Base-by-base conservation (phyloP, 2,797 vertebrate genomes). In the Lutjanus campechanus region DNA sequence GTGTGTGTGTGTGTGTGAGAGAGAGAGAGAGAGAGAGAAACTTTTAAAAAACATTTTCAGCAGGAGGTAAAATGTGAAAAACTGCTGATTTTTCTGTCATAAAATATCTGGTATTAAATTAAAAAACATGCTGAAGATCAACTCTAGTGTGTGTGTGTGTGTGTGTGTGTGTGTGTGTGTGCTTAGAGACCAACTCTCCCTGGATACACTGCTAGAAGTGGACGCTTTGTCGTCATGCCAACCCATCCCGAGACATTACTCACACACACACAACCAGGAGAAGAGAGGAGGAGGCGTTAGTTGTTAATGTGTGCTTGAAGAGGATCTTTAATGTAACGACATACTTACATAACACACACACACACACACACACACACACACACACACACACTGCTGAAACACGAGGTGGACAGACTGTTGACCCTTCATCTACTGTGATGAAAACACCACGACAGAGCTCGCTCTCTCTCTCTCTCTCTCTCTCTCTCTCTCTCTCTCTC, bases 161-260 rank as follows among this genome's bases (percentile, higher is more conserved):
- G 50, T 55, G 44, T 49, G 62, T 43, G 51, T 49, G 41, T 36
- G 25, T 59, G 63, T 49, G 11, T 47, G 29, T 50, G 46, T 63
- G 64, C 78, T 68, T 46, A 40, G 56, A 72, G 49, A 78, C 76
- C 36, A 63, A n/a, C 29, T 73, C 79, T 72, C 82, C 77, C 20
- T 70, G 79, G 85, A 77, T 54, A 84, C 78, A 16, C 51, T 82
- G 74, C 64, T 72, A 60, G 61, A 84, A 20, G 22, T 20, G 40
- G 50, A 74, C 10, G 54, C 77, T 43, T 55, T 69, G 79, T 91
- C 70, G 83, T 71, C 86, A 90, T 91, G 89, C 66, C 89, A 89
- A 91, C 90, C 54, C 20, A 25, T 76, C 67, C 50, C 0, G 41
- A 84, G 77, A 77, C 64, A 65, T 73, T 61, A 73, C 70, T 44